These are phyloP conservation scores for Coracopsis vasa DNA, from an alignment of 2,113 vertebrate species.

Conservation along the genomic window DNA sequence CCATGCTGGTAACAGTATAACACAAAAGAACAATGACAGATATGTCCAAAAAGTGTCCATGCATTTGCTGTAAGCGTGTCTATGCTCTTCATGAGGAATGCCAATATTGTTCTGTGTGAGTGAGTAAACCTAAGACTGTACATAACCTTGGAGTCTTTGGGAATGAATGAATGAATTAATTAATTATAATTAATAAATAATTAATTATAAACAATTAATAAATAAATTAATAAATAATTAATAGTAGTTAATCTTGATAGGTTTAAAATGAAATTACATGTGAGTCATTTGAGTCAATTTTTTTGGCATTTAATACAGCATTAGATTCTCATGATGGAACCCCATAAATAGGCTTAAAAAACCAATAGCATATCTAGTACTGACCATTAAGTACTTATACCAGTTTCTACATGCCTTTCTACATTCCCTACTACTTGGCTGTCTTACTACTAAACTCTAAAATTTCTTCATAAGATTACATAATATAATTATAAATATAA, in stretches of 20 bases:
- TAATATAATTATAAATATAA: not conserved
- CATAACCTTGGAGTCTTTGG: not conserved
- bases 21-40: not conserved
- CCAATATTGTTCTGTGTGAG: not conserved
- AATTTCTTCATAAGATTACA: not conserved
- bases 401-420: not conserved
- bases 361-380: not conserved
- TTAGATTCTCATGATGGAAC: not conserved
- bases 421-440: not conserved
- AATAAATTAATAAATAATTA: too few relatives aligned
- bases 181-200: too few relatives aligned
- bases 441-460: not conserved
- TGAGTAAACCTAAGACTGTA: not conserved
- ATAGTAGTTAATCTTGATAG: not conserved
- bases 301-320: not conserved
- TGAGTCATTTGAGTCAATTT: not conserved
- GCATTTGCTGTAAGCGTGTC: not conserved
- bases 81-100: not conserved
- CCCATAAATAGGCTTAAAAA: not conserved
- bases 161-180: too few relatives aligned
- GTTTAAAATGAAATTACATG: not conserved
- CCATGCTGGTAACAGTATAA: not conserved
- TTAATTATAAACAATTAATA: too few relatives aligned
- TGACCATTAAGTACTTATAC: not conserved
- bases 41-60: not conserved